Base-by-base conservation (phyloP, 2,888 invertebrate genomes). In the Callyntrura guangdongensis region DNA sequence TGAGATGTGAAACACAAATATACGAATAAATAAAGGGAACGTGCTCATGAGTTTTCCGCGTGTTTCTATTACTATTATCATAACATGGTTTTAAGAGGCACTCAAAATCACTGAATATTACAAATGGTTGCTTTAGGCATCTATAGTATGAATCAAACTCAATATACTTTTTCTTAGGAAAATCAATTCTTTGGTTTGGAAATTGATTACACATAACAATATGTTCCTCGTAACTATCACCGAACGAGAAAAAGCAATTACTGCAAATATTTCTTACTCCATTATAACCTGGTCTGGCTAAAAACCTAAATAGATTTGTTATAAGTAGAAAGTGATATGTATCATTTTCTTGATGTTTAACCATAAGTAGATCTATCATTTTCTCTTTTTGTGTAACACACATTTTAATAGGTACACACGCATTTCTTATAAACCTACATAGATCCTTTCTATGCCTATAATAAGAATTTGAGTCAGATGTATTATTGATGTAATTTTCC, bases 341-440 rank as follows among this genome's bases (percentile, higher is more conserved):
- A 20, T 59, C 59, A 17, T 59, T 9, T 59, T 59, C 59, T 17
- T 9, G 1, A 12, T 59, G n/a, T 59, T 20, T 59, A 2, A 59
- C 9, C 20, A 59, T 4, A 5, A 59, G 17, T 11, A 74, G 20
- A 17, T 74, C 74, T 1, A 74, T 74, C 74, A 74, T 74, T n/a
- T 47, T 47, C 0, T 6, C 17, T 25, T 74, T 74, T 11, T 74
- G 47, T 6, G n/a, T 1, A 17, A 47, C 47, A 45, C 17, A 6
- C 74, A 74, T 74, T 36, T 47, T 36, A n/a, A 74, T 47, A 2
- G 74, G 47, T n/a, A 74, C 47, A 74, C 74, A 74, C 4, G 74
- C 36, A 17, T 17, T 74, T n/a, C 74, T 14, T 6, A 74, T 74
- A 9, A 9, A 20, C 1, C 47, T 8, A 45, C 74, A 74, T 47